Evolutionary conservation across 2,797 vertebrate species (phyloP).

Genomic region (Etheostoma perlongum): DNA sequence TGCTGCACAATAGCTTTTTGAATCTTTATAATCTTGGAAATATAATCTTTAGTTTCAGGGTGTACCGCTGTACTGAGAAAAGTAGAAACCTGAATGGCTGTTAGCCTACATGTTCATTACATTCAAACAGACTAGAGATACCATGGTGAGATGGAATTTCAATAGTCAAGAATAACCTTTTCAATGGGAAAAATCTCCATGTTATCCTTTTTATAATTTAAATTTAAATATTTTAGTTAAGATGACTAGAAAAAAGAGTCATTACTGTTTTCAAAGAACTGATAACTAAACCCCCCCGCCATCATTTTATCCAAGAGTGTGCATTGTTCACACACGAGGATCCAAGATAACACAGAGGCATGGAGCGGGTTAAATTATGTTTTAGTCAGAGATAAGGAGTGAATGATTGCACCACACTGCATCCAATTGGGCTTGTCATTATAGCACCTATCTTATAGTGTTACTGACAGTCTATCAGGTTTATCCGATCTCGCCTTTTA

Average conservation of each 20-base stretch:
- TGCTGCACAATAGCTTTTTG: background rate
- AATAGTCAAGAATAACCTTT: conserved; percentile 25
- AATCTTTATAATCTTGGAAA: background rate
- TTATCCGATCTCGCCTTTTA: conserved; percentile 66
- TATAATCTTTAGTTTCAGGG: conserved; percentile 12
- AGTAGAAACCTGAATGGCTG: conserved; percentile 3
- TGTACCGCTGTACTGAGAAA: background rate
- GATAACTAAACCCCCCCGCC: conserved; percentile 51
- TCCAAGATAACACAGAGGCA: conserved; percentile 52
- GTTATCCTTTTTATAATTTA: conserved; percentile 59
- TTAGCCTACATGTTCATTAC: background rate
- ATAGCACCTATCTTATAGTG: conserved; percentile 61
- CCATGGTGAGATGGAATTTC: conserved; percentile 12
- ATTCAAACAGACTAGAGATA: conserved; percentile 21
- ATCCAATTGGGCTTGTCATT: conserved; percentile 72
- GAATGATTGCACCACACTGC: conserved; percentile 69
- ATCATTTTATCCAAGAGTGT: conserved; percentile 58
- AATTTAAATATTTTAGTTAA: conserved; percentile 43
- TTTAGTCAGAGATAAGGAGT: conserved; percentile 73
- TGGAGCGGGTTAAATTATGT: conserved; percentile 65
- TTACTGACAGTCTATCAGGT: conserved; percentile 61
- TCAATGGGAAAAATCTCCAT: conserved; percentile 16
- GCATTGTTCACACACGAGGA: conserved; percentile 59
- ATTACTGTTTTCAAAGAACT: conserved; percentile 64
- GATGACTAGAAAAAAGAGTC: conserved; percentile 57